phyloP scores from a whole-genome alignment of 1,140 invertebrate species.

The Temnothorax curvispinosus region DNA sequence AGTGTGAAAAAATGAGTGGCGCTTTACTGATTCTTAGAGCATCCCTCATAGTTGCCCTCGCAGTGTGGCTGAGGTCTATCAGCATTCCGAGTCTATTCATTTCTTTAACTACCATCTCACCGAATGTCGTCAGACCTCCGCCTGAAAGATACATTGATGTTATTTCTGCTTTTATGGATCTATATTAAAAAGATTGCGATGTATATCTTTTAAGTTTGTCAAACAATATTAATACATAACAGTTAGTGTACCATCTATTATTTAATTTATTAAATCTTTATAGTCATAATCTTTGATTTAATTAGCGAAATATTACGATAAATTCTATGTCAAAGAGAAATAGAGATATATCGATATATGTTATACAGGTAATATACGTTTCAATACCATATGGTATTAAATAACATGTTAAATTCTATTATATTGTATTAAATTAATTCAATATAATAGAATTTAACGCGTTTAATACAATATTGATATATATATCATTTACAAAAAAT shows the following conservation, averaged over 20 bases:
- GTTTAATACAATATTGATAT: background rate
- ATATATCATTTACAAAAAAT: background rate
- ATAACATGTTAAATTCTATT: background rate
- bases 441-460: background rate
- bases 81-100: constrained; percentile 96
- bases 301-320: background rate
- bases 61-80: constrained; percentile 95
- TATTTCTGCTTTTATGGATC: background rate
- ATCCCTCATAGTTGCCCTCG: constrained; percentile 92
- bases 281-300: background rate
- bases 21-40: constrained; percentile 91
- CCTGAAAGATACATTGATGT: constrained; percentile 68
- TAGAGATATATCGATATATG: too few relatives aligned
- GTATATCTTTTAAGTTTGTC: background rate
- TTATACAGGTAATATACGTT: too few relatives aligned
- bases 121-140: constrained; percentile 82
- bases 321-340: background rate
- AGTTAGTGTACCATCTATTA: too few relatives aligned
- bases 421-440: background rate
- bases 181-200: background rate
- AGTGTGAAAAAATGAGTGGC: constrained; percentile 96
- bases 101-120: constrained; percentile 91
- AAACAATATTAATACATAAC: too few relatives aligned
- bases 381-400: too few relatives aligned
- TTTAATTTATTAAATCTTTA: background rate